Conservation (phyloP, 2,797 vertebrate genomes). For the Hypotaenidia philippensis region DNA sequence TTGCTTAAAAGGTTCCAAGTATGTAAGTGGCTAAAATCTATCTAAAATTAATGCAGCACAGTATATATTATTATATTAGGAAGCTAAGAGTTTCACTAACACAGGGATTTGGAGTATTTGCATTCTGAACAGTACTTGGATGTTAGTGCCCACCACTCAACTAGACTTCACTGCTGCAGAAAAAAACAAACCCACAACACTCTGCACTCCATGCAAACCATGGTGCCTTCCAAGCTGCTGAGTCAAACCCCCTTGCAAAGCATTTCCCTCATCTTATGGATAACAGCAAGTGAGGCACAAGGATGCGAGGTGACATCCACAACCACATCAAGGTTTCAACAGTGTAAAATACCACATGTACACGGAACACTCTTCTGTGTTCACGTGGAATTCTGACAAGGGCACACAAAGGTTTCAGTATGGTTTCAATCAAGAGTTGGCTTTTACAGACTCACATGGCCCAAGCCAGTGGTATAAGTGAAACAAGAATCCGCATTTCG, state of each 20-base stretch:
- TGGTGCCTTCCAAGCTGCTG: not conserved
- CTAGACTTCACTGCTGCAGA: not conserved
- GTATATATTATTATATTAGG: not conserved
- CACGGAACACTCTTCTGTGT: not conserved
- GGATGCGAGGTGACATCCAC: constrained; percentile 27
- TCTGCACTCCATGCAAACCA: not conserved
- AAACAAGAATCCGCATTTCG: not conserved
- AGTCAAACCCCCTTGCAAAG: not conserved
- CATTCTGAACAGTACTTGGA: not conserved
- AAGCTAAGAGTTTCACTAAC: not conserved
- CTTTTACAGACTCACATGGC: not conserved
- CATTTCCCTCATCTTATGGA: not conserved
- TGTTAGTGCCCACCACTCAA: not conserved
- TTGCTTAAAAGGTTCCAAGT: not conserved
- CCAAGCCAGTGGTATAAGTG: fast-evolving
- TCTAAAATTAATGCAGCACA: not conserved
- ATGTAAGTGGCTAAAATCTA: not conserved
- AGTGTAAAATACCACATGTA: not conserved
- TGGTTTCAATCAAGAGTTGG: not conserved
- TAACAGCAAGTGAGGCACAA: not conserved
- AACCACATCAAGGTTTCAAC: not conserved
- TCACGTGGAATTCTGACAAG: not conserved
- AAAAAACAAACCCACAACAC: not conserved
- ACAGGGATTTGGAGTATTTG: not conserved
- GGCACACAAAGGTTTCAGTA: not conserved